Evolutionary conservation across 2,888 invertebrate genomes (phyloP), one percentile per base, ranked within the genome.

Genomic region (Eristalinus aeneus): DNA sequence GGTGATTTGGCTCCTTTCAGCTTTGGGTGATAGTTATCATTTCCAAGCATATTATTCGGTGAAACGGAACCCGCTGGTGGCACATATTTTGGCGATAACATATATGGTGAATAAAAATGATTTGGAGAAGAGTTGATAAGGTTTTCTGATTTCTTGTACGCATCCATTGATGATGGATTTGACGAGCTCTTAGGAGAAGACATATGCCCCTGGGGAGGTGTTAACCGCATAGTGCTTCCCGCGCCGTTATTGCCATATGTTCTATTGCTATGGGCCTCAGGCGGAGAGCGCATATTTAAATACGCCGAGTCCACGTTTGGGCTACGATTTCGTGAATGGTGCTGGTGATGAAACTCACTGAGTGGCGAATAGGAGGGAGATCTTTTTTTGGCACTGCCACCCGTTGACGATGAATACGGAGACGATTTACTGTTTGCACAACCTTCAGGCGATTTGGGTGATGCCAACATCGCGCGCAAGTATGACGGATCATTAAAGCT

Each of bases 391-490:
- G 87, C 89, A 82, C 78, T 86, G 34, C 77, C 82, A 83, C 87
- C 75, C 5, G 63, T 46, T 39, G 83, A 75, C 32, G 72, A 73
- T 67, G 86, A 81, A 31, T 82, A 86, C 39, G 82, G 61, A 16
- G 86, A 82, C 34, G 75, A 64, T 63, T 83, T 87, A 9, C 81
- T 77, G 61, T 83, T 90, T 75, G 89, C 90, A 81, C 89, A 90
- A 73, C 89, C 88, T 86, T 92, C 92, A 54, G 93, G 92, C 60
- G 93, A 92, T 88, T 93, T 91, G 31, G 93, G 93, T 84, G 93
- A 93, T 88, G 92, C 91, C 83, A 92, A 89, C 90, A 92, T 90
- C 34, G 90, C 88, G 53, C 91, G 90, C 32, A 91, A 89, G 87
- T 89, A 90, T 10, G 91, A 87, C 4, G 91, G 89, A 79, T 90